phyloP scores from a whole-genome alignment of 2,113 vertebrate genomes.

The Proterorhinus semilunaris region DNA sequence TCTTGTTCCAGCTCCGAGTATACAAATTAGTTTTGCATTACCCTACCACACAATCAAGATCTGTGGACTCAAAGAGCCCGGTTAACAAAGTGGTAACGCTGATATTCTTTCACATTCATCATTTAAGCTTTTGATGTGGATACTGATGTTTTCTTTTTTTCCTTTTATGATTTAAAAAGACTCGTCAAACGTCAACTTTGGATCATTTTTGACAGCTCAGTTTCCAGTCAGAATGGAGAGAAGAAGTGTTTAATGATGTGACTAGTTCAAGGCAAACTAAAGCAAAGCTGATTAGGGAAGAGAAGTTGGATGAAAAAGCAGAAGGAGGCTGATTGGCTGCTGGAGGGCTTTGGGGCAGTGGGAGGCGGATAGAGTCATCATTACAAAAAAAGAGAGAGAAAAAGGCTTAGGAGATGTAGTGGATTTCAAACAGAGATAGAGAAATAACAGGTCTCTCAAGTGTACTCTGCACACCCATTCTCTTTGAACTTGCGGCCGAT shows the following conservation, averaged over 20 bases:
- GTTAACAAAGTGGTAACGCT: too few relatives aligned
- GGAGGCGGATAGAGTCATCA: slow-evolving; percentile 72
- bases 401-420: slow-evolving; percentile 29
- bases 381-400: slow-evolving; percentile 42
- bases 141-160: not conserved
- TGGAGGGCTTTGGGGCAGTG: slow-evolving; percentile 57
- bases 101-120: too few relatives aligned
- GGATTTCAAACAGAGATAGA: slow-evolving; percentile 41
- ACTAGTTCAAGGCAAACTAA: slow-evolving; percentile 68
- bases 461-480: slow-evolving; percentile 67
- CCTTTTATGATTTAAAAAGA: not conserved
- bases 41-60: too few relatives aligned
- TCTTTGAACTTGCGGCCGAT: slow-evolving; percentile 74
- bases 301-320: slow-evolving; percentile 29
- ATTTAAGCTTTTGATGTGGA: too few relatives aligned
- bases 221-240: slow-evolving; percentile 33
- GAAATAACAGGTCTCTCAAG: slow-evolving; percentile 64
- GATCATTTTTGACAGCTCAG: slow-evolving; percentile 35
- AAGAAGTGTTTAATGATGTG: slow-evolving; percentile 66
- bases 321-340: slow-evolving; percentile 47
- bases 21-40: too few relatives aligned
- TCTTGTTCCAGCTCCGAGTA: too few relatives aligned
- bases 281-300: slow-evolving; percentile 54
- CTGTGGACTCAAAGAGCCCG: too few relatives aligned
- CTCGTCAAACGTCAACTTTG: not conserved